A percentile compares a stretch with the other conserved stretches of the same genome.
phyloP scores from a whole-genome alignment of 2,888 invertebrate genomes.

The Coenonympha glycerion region DNA sequence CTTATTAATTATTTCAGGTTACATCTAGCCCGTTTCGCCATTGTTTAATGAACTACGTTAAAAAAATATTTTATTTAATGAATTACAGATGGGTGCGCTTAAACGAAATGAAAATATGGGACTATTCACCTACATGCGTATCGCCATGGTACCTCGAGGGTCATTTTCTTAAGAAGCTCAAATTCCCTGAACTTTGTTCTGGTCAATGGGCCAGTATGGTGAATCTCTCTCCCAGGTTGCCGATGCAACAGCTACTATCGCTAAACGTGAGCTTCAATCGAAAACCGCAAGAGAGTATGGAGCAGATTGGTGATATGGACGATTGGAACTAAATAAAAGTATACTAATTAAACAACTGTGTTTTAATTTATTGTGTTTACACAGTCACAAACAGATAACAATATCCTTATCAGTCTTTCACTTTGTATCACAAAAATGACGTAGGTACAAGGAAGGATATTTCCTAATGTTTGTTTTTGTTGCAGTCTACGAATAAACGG shows the following conservation, averaged over 20 bases:
- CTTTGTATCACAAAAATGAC: too few species aligned
- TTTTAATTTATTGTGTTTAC: not conserved
- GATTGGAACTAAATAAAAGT: slow-evolving; percentile 25
- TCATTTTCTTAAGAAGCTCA: slow-evolving; percentile 79
- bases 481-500: too few species aligned
- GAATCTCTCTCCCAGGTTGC: slow-evolving; percentile 79
- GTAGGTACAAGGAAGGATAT: too few species aligned
- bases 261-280: slow-evolving; percentile 69
- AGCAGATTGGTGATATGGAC: slow-evolving; percentile 43
- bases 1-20: too few species aligned
- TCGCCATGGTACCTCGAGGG: slow-evolving; percentile 84
- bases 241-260: slow-evolving; percentile 71
- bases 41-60: too few species aligned
- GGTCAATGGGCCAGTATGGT: slow-evolving; percentile 88
- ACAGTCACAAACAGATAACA: not conserved
- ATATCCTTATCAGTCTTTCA: not conserved
- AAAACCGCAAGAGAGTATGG: slow-evolving; percentile 69
- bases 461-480: too few species aligned
- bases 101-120: slow-evolving; percentile 81
- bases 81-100: slow-evolving; percentile 80
- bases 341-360: not conserved
- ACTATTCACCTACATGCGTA: slow-evolving; percentile 81
- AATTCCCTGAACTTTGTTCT: slow-evolving; percentile 83
- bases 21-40: too few species aligned
- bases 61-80: not conserved